phyloP scores from a whole-genome alignment of 2,888 invertebrate species.

The Cabera pusaria region DNA sequence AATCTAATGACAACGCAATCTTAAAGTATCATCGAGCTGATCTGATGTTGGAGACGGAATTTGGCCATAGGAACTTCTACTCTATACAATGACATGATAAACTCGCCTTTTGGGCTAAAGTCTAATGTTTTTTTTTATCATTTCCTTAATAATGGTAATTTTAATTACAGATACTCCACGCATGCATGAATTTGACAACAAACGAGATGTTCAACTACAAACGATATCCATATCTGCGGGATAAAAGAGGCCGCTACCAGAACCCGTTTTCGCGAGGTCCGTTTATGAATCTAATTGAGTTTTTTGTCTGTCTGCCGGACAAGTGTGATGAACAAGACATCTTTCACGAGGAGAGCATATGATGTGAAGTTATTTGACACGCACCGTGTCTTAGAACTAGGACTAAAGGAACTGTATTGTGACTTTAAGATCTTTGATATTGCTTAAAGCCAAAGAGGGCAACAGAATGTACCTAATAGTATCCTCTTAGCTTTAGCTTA shows the following conservation, averaged over 20 bases:
- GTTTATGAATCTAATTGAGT: conserved; percentile 93
- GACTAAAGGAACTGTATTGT: conserved; percentile 29
- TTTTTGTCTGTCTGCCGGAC: conserved; percentile 93
- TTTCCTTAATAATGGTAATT: neutral
- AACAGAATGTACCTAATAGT: too few relatives aligned
- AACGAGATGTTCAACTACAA: conserved; percentile 98
- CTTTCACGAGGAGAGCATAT: conserved; percentile 85
- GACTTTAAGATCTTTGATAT: conserved; percentile 18
- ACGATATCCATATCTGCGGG: conserved; percentile 94
- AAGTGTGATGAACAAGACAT: conserved; percentile 89
- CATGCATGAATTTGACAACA: conserved; percentile 96
- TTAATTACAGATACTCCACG: conserved; percentile 90
- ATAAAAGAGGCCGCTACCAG: conserved; percentile 93
- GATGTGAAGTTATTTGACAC: conserved; percentile 49
- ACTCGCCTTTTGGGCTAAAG: too few relatives aligned
- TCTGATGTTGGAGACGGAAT: too few relatives aligned
- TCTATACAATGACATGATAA: too few relatives aligned
- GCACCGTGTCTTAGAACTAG: conserved; percentile 27
- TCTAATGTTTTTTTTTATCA: too few relatives aligned
- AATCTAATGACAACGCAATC: too few relatives aligned
- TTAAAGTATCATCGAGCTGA: too few relatives aligned
- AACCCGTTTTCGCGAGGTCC: conserved; percentile 97
- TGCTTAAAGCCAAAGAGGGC: too few relatives aligned
- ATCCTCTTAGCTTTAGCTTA: conserved; percentile 6
- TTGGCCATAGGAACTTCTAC: too few relatives aligned